Percentiles rank a stretch among this genome's conserved stretches.
Evolutionary conservation across 2,797 vertebrate genomes (phyloP).

Genomic region (Eleutherodactylus coqui): DNA sequence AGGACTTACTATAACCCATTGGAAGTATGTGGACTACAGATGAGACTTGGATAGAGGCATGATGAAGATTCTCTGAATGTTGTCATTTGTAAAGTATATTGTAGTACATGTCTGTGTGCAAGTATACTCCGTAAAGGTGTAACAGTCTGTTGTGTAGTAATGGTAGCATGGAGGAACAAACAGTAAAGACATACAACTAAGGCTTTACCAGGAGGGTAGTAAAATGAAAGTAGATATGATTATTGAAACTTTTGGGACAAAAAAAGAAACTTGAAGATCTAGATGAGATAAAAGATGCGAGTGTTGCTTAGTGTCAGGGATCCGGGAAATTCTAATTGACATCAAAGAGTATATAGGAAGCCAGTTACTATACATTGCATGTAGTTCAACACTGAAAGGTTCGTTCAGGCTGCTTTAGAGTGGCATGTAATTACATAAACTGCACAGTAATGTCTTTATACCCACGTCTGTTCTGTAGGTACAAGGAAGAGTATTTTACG

Average conservation of each 20-base stretch:
- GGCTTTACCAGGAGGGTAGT: neutral
- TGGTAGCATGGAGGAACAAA: neutral
- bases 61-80: neutral
- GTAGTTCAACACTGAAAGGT: neutral
- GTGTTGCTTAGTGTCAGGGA: neutral
- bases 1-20: neutral
- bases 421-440: no score
- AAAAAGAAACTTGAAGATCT: neutral
- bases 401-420: neutral
- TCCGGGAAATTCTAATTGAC: neutral
- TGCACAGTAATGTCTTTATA: neutral
- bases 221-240: neutral
- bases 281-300: neutral
- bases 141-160: neutral
- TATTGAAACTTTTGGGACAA: neutral
- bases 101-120: neutral
- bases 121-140: neutral
- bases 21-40: neutral
- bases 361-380: neutral
- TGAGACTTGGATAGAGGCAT: neutral
- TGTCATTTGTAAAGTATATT: neutral
- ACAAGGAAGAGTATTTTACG: neutral
- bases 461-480: neutral
- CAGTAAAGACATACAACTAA: neutral
- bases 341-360: neutral